These are phyloP conservation scores for Mormyrops attenuatus DNA, from an alignment of 2,797 vertebrate species.

Conservation along the genomic window DNA sequence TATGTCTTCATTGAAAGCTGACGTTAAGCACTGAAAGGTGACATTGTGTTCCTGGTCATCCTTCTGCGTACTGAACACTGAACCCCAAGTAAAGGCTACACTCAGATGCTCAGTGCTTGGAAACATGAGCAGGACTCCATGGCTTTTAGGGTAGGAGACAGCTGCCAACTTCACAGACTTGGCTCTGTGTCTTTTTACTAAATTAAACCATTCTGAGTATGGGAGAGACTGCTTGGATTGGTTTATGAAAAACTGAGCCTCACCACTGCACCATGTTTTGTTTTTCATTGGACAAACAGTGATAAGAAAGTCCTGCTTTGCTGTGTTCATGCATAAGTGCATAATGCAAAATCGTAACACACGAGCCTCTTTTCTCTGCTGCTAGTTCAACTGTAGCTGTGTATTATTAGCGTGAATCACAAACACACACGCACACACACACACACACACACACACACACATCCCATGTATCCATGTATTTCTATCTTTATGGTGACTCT, in stretches of 20 bases:
- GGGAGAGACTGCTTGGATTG: neutral
- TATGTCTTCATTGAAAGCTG: neutral
- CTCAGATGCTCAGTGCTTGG: neutral
- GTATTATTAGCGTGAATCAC: neutral
- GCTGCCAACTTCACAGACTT: slow-evolving; percentile 14
- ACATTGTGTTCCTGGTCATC: neutral
- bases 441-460: neutral
- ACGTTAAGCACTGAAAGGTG: neutral
- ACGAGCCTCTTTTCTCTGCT: neutral
- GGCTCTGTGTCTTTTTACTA: neutral
- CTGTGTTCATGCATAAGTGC: neutral
- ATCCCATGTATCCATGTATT: neutral
- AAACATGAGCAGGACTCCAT: neutral
- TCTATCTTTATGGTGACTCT: neutral
- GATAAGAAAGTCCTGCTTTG: neutral
- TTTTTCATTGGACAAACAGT: neutral
- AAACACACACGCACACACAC: neutral
- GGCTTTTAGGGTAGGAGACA: slow-evolving; percentile 5
- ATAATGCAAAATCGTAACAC: neutral
- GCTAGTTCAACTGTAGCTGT: neutral
- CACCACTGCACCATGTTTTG: neutral
- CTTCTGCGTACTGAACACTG: neutral
- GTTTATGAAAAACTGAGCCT: neutral
- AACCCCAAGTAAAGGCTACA: neutral
- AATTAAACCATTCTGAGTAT: neutral